Base-by-base conservation (phyloP, 1,140 invertebrate species). In the Drosophila yakuba region DNA sequence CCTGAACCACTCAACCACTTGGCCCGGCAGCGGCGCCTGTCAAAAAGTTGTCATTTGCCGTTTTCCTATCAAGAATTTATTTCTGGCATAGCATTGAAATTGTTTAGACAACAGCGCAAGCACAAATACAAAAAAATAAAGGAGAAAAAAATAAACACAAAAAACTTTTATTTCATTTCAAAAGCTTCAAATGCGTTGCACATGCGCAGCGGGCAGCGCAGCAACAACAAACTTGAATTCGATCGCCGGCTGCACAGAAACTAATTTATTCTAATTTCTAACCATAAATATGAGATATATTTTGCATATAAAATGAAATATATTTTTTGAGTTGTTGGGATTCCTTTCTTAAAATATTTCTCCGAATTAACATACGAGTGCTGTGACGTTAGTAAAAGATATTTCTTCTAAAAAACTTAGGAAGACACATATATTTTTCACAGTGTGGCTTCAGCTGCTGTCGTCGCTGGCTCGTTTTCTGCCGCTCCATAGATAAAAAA, bases 401-500 rank as follows among this genome's bases (percentile, higher is more conserved):
- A 0, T 12, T 14, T 52, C n/a, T n/a, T n/a, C n/a, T n/a, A n/a
- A n/a, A n/a, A n/a, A n/a, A n/a, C n/a, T n/a, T n/a, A n/a, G n/a
- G n/a, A n/a, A n/a, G n/a, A n/a, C n/a, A n/a, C n/a, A n/a, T n/a
- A n/a, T 7, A 11, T 62, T 62, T 63, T 38, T 58, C 35, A 1
- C 61, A 35, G 52, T 72, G 69, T 54, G 54, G 41, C 57, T 72
- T 78, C 43, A 59, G 62, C 51, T 64, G 59, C 52, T 17, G 38
- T 32, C 47, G 64, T 47, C 52, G 68, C 51, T 72, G 60, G 76
- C 64, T 88, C 72, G 68, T 78, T 89, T 89, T 72, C 71, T 88
- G 84, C 77, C 77, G 80, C 68, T 89, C 80, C 85, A 89, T 89
- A 89, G 84, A 89, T 89, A 89, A 89, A 89, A 89, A 89, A 89